Evolutionary conservation across 2,113 vertebrate species (phyloP), one percentile per base, ranked within the genome.

Genomic region (Talpa occidentalis): DNA sequence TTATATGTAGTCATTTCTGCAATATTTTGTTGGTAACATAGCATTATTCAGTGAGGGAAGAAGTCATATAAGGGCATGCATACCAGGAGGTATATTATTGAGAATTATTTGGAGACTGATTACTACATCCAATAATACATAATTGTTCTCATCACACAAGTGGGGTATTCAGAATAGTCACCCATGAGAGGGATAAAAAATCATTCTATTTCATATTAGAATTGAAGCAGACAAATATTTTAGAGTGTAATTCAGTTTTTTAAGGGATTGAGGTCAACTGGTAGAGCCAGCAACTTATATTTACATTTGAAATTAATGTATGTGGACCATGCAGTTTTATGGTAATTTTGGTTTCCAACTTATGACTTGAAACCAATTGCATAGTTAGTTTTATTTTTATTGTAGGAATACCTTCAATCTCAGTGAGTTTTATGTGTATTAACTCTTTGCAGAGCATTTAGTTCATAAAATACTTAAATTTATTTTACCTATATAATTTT

Each of bases 391-490:
- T 21, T 73, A 9, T 89, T 96, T 90, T 59, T 67, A n/a, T 56
- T 54, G 0, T 78, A 84, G 30, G 94, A 95, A 72, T 67, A 93
- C n/a, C 44, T 96, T 86, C 19, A 91, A 15, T 95, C 97, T 92
- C 17, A 66, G 19, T 76, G 77, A 78, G 5, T 96, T 17, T 72
- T 95, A 21, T 78, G 74, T 82, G 64, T 96, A 95, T 93, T 97
- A 87, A 96, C 91, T 97, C 88, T 79, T 96, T 96, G 92, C 47
- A 96, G 97, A 97, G 62, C 72, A 86, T 94, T 93, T 97, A 97
- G 96, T 97, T 98, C 90, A 54, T 59, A 97, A 97, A 93, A 88
- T 80, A 96, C 90, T 97, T 95, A 96, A 97, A 66, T 69, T 79
- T 30, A 97, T n/a, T 91, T 97, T 93, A 76, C 96, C 42, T 92